These are phyloP conservation scores for Cordylochernes scorpioides DNA, from an alignment of 2,888 invertebrate species.

Conservation along the genomic window DNA sequence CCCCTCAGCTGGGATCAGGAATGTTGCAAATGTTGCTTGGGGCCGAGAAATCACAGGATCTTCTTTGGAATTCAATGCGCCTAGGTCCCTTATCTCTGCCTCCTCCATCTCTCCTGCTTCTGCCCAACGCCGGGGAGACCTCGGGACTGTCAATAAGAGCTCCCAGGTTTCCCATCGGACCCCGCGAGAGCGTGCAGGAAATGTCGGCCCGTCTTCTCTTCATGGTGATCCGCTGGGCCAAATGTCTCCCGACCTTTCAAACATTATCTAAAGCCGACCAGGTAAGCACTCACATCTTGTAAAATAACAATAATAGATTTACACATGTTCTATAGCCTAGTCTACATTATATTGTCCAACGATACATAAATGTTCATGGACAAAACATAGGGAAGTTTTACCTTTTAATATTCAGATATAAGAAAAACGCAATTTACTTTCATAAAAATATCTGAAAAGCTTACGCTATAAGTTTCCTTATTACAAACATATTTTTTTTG, in stretches of 20 bases:
- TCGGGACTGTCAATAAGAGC: not conserved
- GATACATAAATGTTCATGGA: too few species aligned
- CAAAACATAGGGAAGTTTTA: too few species aligned
- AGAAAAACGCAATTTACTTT: too few species aligned
- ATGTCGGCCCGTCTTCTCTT: conserved; percentile 73
- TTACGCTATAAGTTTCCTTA: too few species aligned
- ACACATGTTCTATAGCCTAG: too few species aligned
- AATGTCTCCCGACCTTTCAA: conserved; percentile 68
- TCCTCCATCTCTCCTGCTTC: not conserved
- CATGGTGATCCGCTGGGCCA: conserved; percentile 80
- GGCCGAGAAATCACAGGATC: conserved; percentile 14
- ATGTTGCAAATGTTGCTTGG: conserved; percentile 14
- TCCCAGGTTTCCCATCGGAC: not conserved
- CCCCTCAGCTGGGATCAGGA: conserved; percentile 7
- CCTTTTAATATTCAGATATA: too few species aligned
- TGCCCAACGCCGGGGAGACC: not conserved
- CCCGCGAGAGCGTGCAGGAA: conserved; percentile 31
- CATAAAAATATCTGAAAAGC: too few species aligned
- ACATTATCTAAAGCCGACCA: conserved; percentile 60
- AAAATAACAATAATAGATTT: too few species aligned
- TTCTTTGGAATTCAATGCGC: conserved; percentile 6
- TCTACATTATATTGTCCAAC: too few species aligned
- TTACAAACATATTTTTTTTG: too few species aligned
- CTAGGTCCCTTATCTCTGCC: not conserved
- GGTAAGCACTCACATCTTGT: too few species aligned